These are phyloP conservation scores for Spermophilus dauricus DNA, from an alignment of 2,113 vertebrate genomes.

Conservation along the genomic window DNA sequence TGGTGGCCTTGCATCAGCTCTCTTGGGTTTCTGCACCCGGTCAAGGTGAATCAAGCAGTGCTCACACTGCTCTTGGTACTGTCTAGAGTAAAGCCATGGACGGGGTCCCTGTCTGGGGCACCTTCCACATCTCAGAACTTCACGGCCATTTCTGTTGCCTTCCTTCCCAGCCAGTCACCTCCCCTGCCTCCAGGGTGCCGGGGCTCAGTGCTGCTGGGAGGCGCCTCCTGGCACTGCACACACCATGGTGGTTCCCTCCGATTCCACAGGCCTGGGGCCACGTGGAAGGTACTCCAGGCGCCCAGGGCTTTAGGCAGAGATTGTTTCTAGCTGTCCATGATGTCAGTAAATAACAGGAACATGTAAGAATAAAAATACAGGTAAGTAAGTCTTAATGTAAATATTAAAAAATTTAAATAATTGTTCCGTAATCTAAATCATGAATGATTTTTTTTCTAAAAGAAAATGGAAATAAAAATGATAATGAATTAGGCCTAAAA, in stretches of 20 bases:
- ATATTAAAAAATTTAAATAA: neutral
- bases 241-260: rapidly evolving
- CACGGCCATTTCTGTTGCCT: neutral
- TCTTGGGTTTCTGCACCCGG: neutral
- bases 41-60: too few relatives aligned
- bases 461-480: neutral
- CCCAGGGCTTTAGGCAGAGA: rapidly evolving
- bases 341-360: neutral
- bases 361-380: neutral
- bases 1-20: neutral
- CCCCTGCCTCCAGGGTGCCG: neutral
- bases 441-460: neutral
- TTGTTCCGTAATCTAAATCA: neutral
- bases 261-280: rapidly evolving
- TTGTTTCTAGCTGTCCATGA: neutral
- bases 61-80: neutral
- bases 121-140: neutral
- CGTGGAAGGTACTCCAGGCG: rapidly evolving
- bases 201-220: too few relatives aligned
- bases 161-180: rapidly evolving
- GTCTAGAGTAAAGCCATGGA: neutral
- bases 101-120: rapidly evolving
- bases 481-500: neutral
- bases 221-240: rapidly evolving
- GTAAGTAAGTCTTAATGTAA: neutral